Percentiles rank a stretch among this genome's conserved stretches.
Conservation (phyloP, 2,113 vertebrate species). For the Accipiter cooperii region DNA sequence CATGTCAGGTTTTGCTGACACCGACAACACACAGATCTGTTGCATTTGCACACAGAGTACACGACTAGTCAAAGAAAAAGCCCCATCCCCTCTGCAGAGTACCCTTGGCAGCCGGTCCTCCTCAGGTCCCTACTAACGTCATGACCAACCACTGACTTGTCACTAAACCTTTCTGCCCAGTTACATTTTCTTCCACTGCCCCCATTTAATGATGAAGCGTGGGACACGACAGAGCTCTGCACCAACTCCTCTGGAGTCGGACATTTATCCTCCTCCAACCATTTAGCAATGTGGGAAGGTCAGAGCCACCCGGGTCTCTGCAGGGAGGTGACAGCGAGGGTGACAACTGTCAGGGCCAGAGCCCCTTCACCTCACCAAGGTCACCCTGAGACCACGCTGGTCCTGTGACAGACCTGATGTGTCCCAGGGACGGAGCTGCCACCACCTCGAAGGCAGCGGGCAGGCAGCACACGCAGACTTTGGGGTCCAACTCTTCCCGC, state of each 20-base stretch:
- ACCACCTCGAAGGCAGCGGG: rapidly evolving
- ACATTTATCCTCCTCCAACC: not conserved
- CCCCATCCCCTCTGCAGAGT: not conserved
- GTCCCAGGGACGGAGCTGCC: not conserved
- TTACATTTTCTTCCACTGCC: not conserved
- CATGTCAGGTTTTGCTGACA: rapidly evolving
- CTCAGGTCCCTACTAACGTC: not conserved
- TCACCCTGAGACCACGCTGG: not conserved
- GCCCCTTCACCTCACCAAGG: not conserved
- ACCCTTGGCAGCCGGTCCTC: not conserved
- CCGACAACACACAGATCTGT: no score
- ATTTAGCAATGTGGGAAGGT: not conserved
- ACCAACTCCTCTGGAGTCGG: rapidly evolving
- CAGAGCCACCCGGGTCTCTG: not conserved
- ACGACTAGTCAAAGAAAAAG: not conserved
- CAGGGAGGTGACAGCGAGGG: not conserved
- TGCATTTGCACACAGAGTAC: not conserved
- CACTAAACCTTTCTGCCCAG: not conserved
- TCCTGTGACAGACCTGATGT: rapidly evolving
- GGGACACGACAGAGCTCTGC: not conserved
- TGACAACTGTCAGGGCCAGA: rapidly evolving
- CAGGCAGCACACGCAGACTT: rapidly evolving
- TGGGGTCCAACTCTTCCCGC: not conserved
- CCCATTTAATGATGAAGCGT: not conserved
- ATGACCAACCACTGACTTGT: not conserved